Base-by-base conservation (phyloP, 2,113 vertebrate genomes). In the Chinchilla lanigera region DNA sequence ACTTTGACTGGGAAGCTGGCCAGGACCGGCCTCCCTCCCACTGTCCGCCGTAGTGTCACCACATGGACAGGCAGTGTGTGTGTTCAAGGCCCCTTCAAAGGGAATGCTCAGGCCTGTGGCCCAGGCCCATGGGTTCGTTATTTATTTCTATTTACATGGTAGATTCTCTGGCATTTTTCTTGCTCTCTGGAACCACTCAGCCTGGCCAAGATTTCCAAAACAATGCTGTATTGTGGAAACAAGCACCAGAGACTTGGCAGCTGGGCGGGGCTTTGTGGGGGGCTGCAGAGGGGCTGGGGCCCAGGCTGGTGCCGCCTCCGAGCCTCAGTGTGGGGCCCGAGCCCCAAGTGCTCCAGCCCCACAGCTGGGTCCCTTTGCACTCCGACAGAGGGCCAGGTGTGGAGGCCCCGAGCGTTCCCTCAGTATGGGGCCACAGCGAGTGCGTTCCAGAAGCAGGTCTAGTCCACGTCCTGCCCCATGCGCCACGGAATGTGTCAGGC, bases 111-210 rank as follows among this genome's bases (percentile, higher is more conserved):
- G 93, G 52, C 60, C 35, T 35, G 44, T 87, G 73, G 69, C 5
- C 61, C 47, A 92, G 58, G 54, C 86, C 84, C 52, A 17, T 33
- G 26, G 93, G 38, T 69, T 83, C 54, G 33, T 86, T 85, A 93
- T 92, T 97, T 67, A 98, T 92, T 97, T 96, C 81, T 97, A 77
- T 98, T 97, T 96, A 94, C 77, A 33, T 89, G 89, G 89, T 13
- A 82, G 95, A 87, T 96, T 94, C 96, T 95, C 96, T 98, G 97
- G 95, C 90, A 69, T 75, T 81, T 93, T 80, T 93, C 93, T 83
- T 84, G 90, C 38, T 44, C 67, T 95, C 83, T 86, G 75, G 96
- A 97, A 71, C 13, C 20, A 17, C 88, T 94, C 61, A 10, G 83
- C 65, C 88, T 17, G 60, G 67, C 96, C 98, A 94, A 86, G 84